These are phyloP conservation scores for Panthera tigris DNA, from an alignment of 2,113 vertebrate genomes.

Conservation along the genomic window DNA sequence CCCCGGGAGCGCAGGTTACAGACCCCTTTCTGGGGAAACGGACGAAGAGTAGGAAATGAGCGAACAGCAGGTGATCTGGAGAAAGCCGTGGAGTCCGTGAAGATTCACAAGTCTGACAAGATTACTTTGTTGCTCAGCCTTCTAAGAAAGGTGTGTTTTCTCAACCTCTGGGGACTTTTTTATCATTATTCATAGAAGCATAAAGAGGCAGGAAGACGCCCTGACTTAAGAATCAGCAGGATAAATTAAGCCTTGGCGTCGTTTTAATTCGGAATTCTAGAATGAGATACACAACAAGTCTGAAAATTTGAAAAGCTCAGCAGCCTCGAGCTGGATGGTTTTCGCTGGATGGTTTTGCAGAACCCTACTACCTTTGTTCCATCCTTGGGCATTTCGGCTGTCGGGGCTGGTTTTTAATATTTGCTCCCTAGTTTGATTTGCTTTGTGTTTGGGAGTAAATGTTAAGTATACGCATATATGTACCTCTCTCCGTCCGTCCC, in stretches of 20 bases:
- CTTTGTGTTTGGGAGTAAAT: constrained; percentile 9
- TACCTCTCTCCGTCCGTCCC: too few relatives aligned
- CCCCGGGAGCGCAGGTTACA: fast-evolving
- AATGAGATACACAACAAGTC: neutral
- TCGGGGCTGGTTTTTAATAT: neutral
- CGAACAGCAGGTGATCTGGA: neutral
- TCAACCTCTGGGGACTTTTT: neutral
- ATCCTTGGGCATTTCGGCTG: neutral
- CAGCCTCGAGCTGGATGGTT: too few relatives aligned
- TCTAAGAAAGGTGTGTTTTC: neutral
- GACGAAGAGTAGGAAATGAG: neutral
- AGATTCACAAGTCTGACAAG: neutral
- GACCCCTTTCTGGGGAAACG: neutral
- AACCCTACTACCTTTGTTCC: neutral
- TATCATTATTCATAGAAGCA: neutral
- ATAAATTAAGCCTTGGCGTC: neutral
- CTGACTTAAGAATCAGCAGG: neutral
- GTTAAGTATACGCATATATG: fast-evolving
- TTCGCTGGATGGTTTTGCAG: neutral
- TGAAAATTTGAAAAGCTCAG: neutral
- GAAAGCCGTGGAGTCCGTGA: neutral
- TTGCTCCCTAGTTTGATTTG: constrained; percentile 7
- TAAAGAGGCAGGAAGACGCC: neutral
- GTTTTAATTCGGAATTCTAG: neutral
- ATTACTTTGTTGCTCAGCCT: neutral